Percentiles rank a stretch among this genome's conserved stretches.
phyloP scores from a whole-genome alignment of 2,888 invertebrate genomes.

The Poecilus cupreus region DNA sequence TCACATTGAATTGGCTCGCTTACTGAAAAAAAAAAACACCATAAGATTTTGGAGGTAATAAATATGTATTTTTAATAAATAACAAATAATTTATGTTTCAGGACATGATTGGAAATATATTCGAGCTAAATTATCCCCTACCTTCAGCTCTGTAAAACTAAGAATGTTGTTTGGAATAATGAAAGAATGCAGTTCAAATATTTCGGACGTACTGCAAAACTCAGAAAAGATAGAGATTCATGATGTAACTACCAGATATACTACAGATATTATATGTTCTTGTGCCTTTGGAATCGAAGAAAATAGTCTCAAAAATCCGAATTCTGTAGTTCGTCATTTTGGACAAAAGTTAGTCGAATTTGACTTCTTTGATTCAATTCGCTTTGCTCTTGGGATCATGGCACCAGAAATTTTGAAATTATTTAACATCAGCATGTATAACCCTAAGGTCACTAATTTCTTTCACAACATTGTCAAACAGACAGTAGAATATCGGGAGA shows the following conservation, averaged over 20 bases:
- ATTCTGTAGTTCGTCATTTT: constrained; percentile 71
- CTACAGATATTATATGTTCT: constrained; percentile 75
- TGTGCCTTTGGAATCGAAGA: constrained; percentile 76
- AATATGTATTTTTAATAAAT: background rate
- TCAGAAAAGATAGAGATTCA: constrained; percentile 60
- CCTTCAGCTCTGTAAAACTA: constrained; percentile 73
- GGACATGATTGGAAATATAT: constrained; percentile 72
- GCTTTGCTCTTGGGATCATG: constrained; percentile 64
- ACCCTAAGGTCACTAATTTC: constrained; percentile 68
- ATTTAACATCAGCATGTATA: constrained; percentile 63
- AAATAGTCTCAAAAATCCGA: constrained; percentile 73
- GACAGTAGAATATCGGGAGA: constrained; percentile 72
- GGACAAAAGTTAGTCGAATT: constrained; percentile 53
- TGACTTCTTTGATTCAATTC: constrained; percentile 69
- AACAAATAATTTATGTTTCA: too few species aligned
- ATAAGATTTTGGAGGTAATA: too few species aligned
- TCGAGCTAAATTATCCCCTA: constrained; percentile 72
- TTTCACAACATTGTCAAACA: constrained; percentile 72
- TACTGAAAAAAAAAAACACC: too few species aligned
- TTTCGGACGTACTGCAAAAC: constrained; percentile 50
- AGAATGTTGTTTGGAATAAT: constrained; percentile 72
- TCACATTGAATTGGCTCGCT: too few species aligned
- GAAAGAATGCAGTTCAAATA: constrained; percentile 67
- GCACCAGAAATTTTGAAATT: constrained; percentile 19
- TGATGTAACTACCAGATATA: constrained; percentile 74